A percentile compares a stretch with the other conserved stretches of the same genome.
phyloP scores from a whole-genome alignment of 2,797 vertebrate species.

The Gastrophryne carolinensis region DNA sequence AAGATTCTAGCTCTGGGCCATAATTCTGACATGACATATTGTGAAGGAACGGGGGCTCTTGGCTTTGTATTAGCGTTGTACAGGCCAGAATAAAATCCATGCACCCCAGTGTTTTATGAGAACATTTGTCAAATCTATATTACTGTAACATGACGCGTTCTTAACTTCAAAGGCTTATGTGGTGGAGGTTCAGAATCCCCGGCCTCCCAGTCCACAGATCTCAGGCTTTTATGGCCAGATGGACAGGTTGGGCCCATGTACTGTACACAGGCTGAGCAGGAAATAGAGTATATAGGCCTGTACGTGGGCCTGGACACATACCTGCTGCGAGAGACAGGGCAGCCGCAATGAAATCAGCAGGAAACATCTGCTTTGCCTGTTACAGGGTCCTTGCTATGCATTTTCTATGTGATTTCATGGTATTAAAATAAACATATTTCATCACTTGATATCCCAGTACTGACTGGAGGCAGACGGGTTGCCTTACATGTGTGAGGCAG shows the following conservation, averaged over 20 bases:
- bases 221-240: neutral
- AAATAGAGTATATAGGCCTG: neutral
- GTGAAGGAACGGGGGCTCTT: neutral
- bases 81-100: neutral
- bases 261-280: neutral
- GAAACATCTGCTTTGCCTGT: slow-evolving; percentile 29
- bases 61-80: neutral
- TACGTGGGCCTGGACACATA: slow-evolving; percentile 8
- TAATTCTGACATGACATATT: neutral
- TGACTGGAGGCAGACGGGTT: neutral
- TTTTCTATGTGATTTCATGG: neutral
- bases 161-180: neutral
- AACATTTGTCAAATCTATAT: neutral
- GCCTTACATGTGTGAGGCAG: neutral
- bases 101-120: neutral
- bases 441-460: neutral
- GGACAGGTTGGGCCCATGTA: neutral
- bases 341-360: slow-evolving; percentile 22
- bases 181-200: neutral
- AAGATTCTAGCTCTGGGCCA: slow-evolving; percentile 34
- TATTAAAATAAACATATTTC: neutral
- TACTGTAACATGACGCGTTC: neutral
- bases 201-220: neutral
- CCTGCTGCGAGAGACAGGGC: slow-evolving; percentile 15
- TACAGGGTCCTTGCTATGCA: neutral